Conservation (phyloP, 2,113 vertebrate species). For the Limanda limanda region DNA sequence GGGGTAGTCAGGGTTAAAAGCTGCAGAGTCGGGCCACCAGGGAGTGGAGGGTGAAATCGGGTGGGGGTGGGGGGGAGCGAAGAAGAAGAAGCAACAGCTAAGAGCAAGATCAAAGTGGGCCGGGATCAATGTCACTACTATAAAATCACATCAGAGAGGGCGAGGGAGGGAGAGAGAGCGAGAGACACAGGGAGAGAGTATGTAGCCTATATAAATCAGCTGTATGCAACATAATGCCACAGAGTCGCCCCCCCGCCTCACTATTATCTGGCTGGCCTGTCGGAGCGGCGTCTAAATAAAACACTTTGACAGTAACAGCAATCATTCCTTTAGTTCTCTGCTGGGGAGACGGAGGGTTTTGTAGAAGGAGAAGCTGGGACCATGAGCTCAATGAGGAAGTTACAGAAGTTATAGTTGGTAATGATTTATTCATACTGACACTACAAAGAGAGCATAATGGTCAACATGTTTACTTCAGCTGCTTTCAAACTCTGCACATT, state of each 20-base stretch:
- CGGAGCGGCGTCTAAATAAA: slow-evolving; percentile 57
- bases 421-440: neutral
- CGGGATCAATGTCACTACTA: slow-evolving; percentile 78
- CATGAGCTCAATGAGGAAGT: neutral
- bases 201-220: slow-evolving; percentile 68
- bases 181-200: slow-evolving; percentile 9
- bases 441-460: neutral
- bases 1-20: slow-evolving; percentile 71
- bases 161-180: slow-evolving; percentile 11
- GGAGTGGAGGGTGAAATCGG: slow-evolving; percentile 53
- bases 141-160: slow-evolving; percentile 71
- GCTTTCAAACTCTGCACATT: neutral
- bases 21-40: slow-evolving; percentile 68
- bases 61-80: slow-evolving; percentile 38
- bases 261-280: slow-evolving; percentile 55
- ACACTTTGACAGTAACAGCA: slow-evolving; percentile 63
- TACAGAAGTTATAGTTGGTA: neutral
- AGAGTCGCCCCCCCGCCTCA: slow-evolving; percentile 51
- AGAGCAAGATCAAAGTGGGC: slow-evolving; percentile 77
- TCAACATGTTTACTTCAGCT: neutral
- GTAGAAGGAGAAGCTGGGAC: neutral
- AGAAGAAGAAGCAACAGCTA: slow-evolving; percentile 63
- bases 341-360: slow-evolving; percentile 19
- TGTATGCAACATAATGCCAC: slow-evolving; percentile 62
- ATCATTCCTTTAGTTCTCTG: slow-evolving; percentile 41